Evolutionary conservation across 1,140 invertebrate species (phyloP).

Genomic region (Macrobrachium nipponense): DNA sequence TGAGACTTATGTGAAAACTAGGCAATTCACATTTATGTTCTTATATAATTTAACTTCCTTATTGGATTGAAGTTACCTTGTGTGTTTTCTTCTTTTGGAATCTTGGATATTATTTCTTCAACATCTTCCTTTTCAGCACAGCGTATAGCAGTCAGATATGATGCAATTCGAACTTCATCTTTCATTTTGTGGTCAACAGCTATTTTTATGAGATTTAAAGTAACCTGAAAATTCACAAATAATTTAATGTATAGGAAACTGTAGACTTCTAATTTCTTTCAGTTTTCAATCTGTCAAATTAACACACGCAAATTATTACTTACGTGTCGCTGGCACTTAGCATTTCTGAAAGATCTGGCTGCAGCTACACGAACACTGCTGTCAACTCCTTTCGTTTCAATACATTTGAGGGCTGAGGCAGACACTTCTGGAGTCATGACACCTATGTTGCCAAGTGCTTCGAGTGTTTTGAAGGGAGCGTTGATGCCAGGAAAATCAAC

Average conservation of each 20-base stretch:
- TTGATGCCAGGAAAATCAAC: neutral
- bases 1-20: neutral
- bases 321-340: conserved; percentile 33
- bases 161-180: conserved; percentile 42
- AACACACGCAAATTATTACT: neutral
- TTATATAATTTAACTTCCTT: neutral
- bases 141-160: conserved; percentile 34
- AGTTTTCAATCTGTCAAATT: neutral
- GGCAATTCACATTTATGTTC: neutral
- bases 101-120: conserved; percentile 19
- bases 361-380: conserved; percentile 39
- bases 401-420: neutral
- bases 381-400: conserved; percentile 13
- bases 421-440: conserved; percentile 34
- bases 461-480: conserved; percentile 20
- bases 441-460: conserved; percentile 42
- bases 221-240: conserved; percentile 8
- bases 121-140: conserved; percentile 44
- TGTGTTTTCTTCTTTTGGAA: conserved; percentile 38
- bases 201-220: neutral
- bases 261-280: neutral
- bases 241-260: neutral
- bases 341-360: conserved; percentile 41
- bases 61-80: conserved; percentile 11
- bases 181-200: conserved; percentile 15